Evolutionary conservation across 2,113 vertebrate genomes (phyloP).

Genomic region (Emydocephalus ijimae): DNA sequence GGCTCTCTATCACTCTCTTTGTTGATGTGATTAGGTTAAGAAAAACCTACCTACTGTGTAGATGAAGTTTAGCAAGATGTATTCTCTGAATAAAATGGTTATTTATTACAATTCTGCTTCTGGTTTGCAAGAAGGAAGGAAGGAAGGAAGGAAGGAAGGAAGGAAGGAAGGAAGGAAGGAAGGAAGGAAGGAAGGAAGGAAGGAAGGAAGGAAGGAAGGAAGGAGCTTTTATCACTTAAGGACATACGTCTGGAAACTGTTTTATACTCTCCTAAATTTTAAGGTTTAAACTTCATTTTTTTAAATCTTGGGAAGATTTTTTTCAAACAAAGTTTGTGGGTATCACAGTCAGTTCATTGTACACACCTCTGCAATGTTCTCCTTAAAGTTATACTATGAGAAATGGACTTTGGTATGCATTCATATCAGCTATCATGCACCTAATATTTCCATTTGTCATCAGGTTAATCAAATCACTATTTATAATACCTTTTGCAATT

Average conservation of each 20-base stretch:
- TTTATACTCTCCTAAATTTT: background rate
- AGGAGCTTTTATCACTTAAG: background rate
- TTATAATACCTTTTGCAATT: conserved; percentile 59
- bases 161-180: background rate
- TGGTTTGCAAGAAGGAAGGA: background rate
- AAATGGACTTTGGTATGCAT: conserved; percentile 58
- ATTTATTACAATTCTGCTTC: background rate
- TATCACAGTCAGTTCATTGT: background rate
- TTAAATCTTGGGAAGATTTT: background rate
- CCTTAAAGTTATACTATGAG: conserved; percentile 38
- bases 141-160: too few relatives aligned
- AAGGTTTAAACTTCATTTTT: background rate
- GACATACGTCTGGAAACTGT: background rate
- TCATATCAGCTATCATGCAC: conserved; percentile 61
- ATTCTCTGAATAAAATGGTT: background rate
- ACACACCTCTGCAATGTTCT: background rate
- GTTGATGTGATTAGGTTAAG: conserved; percentile 51
- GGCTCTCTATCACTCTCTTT: conserved; percentile 22
- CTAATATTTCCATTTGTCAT: conserved; percentile 62
- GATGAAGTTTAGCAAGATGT: background rate
- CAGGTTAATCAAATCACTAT: conserved; percentile 57
- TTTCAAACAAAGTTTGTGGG: background rate
- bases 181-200: background rate
- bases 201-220: background rate
- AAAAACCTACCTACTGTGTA: conserved; percentile 23